These are phyloP conservation scores for Anniella stebbinsi DNA, from an alignment of 2,797 vertebrate genomes.

Conservation along the genomic window DNA sequence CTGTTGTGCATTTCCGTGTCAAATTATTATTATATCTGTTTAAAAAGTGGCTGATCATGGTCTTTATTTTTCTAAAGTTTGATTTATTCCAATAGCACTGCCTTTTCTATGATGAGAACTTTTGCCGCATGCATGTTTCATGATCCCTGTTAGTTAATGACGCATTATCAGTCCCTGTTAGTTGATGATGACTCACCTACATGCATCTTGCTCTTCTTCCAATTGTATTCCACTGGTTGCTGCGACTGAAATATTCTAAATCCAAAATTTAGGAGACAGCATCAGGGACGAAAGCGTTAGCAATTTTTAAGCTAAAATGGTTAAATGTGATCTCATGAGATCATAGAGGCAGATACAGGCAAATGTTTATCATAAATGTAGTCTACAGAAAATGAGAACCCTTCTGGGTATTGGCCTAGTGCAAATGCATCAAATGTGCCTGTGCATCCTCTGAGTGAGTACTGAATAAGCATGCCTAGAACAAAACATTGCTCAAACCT, in stretches of 20 bases:
- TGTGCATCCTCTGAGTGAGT: background rate
- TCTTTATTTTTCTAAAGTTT: too few relatives aligned
- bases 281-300: background rate
- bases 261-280: background rate
- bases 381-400: background rate
- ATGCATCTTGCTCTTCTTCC: background rate
- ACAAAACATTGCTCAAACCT: background rate
- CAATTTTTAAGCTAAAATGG: background rate
- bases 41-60: background rate
- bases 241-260: background rate
- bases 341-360: background rate
- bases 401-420: background rate
- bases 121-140: too few relatives aligned
- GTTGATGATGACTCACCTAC: background rate
- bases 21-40: too few relatives aligned
- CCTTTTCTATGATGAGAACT: background rate
- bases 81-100: too few relatives aligned
- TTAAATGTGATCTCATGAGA: background rate
- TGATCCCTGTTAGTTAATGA: too few relatives aligned
- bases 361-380: background rate
- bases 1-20: background rate
- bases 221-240: background rate
- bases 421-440: background rate
- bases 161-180: background rate
- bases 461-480: background rate